A percentile compares a stretch with the other conserved stretches of the same genome.
phyloP scores from a whole-genome alignment of 2,888 invertebrate species.

The Eurytoma adleriae region DNA sequence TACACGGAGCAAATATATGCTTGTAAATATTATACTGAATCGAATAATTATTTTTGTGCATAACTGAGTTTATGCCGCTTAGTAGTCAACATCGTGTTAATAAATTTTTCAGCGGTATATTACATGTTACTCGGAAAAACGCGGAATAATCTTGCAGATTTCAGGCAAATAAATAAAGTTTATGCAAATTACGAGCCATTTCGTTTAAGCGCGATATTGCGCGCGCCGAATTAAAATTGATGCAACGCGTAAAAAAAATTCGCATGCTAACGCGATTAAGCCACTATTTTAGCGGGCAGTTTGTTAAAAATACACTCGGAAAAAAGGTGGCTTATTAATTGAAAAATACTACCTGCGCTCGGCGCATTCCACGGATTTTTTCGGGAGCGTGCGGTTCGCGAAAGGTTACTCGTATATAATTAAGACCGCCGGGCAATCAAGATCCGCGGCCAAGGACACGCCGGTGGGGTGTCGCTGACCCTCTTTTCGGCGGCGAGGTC shows the following conservation, averaged over 20 bases:
- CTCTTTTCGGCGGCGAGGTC: conserved; percentile 60
- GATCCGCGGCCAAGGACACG: conserved; percentile 47
- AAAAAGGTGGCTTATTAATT: conserved; percentile 19
- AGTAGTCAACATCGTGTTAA: too few relatives aligned
- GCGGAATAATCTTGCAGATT: too few relatives aligned
- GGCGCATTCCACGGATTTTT: conserved; percentile 27
- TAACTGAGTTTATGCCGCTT: too few relatives aligned
- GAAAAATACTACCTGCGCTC: background rate
- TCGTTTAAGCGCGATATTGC: conserved; percentile 1
- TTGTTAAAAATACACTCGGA: too few relatives aligned
- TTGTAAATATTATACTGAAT: too few relatives aligned
- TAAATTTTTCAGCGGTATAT: too few relatives aligned
- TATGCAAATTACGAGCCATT: background rate
- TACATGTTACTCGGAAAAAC: too few relatives aligned
- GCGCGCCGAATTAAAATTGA: conserved; percentile 31
- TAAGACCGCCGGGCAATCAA: conserved; percentile 27
- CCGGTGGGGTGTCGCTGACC: conserved; percentile 58
- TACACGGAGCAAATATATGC: too few relatives aligned
- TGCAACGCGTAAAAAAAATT: conserved; percentile 6
- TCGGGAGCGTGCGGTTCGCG: conserved; percentile 2
- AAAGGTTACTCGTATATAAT: conserved; percentile 39
- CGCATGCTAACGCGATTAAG: conserved; percentile 34
- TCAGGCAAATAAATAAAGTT: too few relatives aligned
- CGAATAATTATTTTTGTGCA: too few relatives aligned
- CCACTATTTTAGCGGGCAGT: conserved; percentile 14